Evolutionary conservation across 2,113 vertebrate species (phyloP), one percentile per base, ranked within the genome.

Genomic region (Aplodontia rufa): DNA sequence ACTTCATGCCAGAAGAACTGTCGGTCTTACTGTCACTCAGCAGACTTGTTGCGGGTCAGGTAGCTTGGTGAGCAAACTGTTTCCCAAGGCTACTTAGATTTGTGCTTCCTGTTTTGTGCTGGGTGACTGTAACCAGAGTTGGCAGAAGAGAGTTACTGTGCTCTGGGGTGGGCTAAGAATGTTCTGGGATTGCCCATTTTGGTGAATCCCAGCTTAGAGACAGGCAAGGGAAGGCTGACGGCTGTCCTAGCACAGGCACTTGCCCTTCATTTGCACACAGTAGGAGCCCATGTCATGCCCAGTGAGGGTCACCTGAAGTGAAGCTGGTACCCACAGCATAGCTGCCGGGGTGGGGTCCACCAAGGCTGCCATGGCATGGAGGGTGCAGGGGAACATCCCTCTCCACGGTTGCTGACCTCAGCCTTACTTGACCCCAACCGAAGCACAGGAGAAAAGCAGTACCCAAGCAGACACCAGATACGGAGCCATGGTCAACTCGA

Each of bases 371-470:
- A 6, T 7, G 42, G 42, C n/a, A 22, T 66, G 30, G 51, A 1
- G 42, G 2, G 4, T 14, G 9, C 11, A 68, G 5, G 10, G 68
- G 16, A 17, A 14, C 14, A 49, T 51, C 9, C 28, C 22, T 35
- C 35, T 28, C 10, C 11, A 14, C 0, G 0, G 6, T 28, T 28
- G 32, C 28, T 42, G 20, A 49, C 20, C 55, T n/a, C 35, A 51
- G 19, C 90, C 45, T 51, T 6, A 8, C 37, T 55, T n/a, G 26
- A 35, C 47, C 12, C 32, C 28, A 19, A 6, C 20, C n/a, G 69
- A 69, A 1, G 4, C 8, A 1, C 6, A 26, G 1, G 26, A 42
- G 10, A 76, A 76, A 69, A 51, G 8, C 19, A 9, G 1, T 20
- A 5, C 6, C 60, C n/a, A 14, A 3, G 12, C 45, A 13, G 62